These are phyloP conservation scores for Pharmacophagus antenor DNA, from an alignment of 2,888 invertebrate genomes.

Conservation along the genomic window DNA sequence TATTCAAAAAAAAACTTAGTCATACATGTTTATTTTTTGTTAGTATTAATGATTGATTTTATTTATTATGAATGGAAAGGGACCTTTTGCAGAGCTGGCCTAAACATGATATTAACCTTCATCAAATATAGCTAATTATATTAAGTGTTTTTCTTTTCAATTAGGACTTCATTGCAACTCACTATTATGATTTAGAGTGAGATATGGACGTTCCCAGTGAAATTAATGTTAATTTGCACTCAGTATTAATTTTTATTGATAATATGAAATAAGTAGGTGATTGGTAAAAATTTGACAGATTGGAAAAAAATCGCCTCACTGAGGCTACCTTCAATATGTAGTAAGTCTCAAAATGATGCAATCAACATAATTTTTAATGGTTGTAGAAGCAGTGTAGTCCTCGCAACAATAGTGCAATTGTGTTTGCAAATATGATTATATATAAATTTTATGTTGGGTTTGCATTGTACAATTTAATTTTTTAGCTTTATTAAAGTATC, in stretches of 20 bases:
- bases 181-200: conserved; percentile 46
- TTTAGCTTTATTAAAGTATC: conserved; percentile 74
- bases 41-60: conserved; percentile 37
- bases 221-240: conserved; percentile 70
- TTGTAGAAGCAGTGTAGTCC: conserved; percentile 76
- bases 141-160: conserved; percentile 48
- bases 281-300: conserved; percentile 63
- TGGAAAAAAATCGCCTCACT: conserved; percentile 64
- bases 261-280: conserved; percentile 53
- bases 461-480: conserved; percentile 80
- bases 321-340: conserved; percentile 63
- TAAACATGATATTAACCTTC: conserved; percentile 60
- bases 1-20: conserved; percentile 43
- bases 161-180: conserved; percentile 58
- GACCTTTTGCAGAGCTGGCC: conserved; percentile 63
- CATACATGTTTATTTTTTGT: conserved; percentile 46
- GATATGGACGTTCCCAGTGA: conserved; percentile 57
- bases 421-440: conserved; percentile 62
- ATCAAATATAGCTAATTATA: conserved; percentile 57
- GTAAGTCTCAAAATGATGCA: conserved; percentile 55
- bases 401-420: conserved; percentile 80
- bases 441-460: conserved; percentile 74
- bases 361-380: conserved; percentile 59
- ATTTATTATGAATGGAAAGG: conserved; percentile 34
- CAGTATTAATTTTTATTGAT: conserved; percentile 68